phyloP scores from a whole-genome alignment of 2,113 vertebrate genomes.

The Leucopsar rothschildi region DNA sequence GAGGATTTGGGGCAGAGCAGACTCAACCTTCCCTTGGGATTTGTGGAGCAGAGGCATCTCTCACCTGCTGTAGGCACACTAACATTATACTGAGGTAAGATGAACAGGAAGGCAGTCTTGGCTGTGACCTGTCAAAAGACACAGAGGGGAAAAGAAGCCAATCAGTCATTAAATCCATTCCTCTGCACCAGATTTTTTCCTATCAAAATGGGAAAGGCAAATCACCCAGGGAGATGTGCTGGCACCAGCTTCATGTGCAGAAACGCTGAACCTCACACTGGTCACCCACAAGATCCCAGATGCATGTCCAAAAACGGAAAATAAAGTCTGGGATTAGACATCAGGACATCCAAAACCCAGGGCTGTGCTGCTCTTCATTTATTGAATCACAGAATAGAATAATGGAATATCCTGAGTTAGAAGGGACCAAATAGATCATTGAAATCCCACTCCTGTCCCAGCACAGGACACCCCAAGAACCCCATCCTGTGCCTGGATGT shows the following conservation, averaged over 20 bases:
- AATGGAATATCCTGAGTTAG: neutral
- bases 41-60: neutral
- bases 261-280: neutral
- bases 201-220: neutral
- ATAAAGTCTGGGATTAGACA: neutral
- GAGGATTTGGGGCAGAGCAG: neutral
- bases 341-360: neutral
- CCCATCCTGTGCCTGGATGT: rapidly evolving
- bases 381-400: neutral
- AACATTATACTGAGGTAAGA: slow-evolving; percentile 95
- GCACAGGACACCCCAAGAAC: neutral
- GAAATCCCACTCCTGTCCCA: neutral
- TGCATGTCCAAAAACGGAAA: rapidly evolving
- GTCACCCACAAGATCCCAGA: neutral
- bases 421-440: neutral
- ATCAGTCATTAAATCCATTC: neutral
- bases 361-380: neutral
- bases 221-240: neutral
- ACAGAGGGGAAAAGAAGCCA: neutral
- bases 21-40: neutral
- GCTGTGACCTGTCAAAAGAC: slow-evolving; percentile 87
- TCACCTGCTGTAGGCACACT: slow-evolving; percentile 87
- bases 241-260: rapidly evolving
- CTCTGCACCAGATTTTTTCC: neutral
- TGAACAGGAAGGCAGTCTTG: slow-evolving; percentile 96